Evolutionary conservation across 1,140 invertebrate genomes (phyloP).

Genomic region (Littorina saxatilis): DNA sequence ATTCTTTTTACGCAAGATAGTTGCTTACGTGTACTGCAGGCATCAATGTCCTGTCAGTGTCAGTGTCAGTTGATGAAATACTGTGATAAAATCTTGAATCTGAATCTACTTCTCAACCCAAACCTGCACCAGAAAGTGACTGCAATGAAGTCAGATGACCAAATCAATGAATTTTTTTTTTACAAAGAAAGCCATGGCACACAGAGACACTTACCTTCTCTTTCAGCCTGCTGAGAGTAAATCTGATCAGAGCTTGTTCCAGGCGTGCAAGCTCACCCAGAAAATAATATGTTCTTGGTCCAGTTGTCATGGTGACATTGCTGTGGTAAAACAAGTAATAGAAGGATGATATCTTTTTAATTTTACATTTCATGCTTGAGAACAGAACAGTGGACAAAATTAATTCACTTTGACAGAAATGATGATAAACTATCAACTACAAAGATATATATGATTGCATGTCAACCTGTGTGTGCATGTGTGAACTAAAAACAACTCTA

Average conservation of each 20-base stretch:
- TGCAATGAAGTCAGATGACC: no score
- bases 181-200: no score
- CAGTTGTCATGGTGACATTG: constrained; percentile 85
- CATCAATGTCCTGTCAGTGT: no score
- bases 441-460: not conserved
- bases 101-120: no score
- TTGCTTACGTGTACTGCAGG: no score
- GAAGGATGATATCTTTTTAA: not conserved
- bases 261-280: constrained; percentile 87
- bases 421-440: not conserved
- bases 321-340: constrained; percentile 49
- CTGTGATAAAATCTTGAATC: no score
- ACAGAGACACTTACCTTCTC: constrained; percentile 71
- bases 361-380: not conserved
- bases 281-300: constrained; percentile 85
- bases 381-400: not conserved
- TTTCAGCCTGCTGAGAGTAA: constrained; percentile 82
- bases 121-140: no score
- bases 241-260: constrained; percentile 89
- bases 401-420: not conserved
- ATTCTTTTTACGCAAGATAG: no score
- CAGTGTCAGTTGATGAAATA: no score
- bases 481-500: not conserved
- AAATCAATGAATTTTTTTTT: no score
- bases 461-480: not conserved